These are phyloP conservation scores for Dysmachus trigonus DNA, from an alignment of 2,888 invertebrate species.

Conservation along the genomic window DNA sequence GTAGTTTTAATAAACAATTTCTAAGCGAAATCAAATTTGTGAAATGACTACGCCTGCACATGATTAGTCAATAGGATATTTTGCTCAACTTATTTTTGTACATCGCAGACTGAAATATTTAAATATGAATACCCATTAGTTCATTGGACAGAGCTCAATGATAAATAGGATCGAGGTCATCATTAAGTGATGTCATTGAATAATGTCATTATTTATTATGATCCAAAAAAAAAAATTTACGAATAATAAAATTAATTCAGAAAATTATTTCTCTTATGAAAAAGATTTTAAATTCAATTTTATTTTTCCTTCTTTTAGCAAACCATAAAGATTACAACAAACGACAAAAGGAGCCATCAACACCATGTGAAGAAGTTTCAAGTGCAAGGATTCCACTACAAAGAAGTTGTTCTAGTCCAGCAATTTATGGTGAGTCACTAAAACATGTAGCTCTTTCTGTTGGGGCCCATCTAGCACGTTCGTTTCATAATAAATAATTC, in stretches of 20 bases:
- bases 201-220: background rate
- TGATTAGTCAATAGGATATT: too few relatives aligned
- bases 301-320: slow-evolving; percentile 65
- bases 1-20: too few relatives aligned
- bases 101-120: background rate
- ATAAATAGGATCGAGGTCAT: background rate
- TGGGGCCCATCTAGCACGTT: background rate
- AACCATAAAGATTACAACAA: slow-evolving; percentile 76
- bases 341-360: slow-evolving; percentile 71
- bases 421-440: slow-evolving; percentile 62
- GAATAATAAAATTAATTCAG: background rate
- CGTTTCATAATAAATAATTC: background rate
- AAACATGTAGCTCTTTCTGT: background rate
- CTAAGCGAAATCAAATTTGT: too few relatives aligned
- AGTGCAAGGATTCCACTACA: slow-evolving; percentile 61
- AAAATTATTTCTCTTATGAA: too few relatives aligned
- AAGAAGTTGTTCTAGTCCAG: slow-evolving; percentile 68
- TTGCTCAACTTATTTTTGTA: too few relatives aligned
- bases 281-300: background rate
- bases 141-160: background rate
- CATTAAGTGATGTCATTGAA: background rate
- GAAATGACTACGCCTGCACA: too few relatives aligned
- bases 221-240: background rate
- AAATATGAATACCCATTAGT: background rate
- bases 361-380: slow-evolving; percentile 71